Percentiles rank a stretch among this genome's conserved stretches.
Conservation (phyloP, 2,888 invertebrate genomes). For the Orthonychiurus folsomi region DNA sequence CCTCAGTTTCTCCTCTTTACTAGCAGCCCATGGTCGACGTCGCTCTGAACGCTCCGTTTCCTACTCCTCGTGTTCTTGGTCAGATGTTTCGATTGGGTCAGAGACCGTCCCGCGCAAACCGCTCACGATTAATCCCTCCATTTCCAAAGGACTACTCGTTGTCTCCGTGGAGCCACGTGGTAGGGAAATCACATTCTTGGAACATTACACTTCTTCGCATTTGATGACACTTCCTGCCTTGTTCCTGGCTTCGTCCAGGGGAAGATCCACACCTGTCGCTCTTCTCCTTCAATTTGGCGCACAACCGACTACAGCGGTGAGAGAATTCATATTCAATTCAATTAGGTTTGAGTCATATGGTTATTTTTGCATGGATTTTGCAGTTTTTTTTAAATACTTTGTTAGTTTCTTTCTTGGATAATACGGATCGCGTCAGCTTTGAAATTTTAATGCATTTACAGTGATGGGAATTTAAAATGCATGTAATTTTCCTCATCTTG, state of each 20-base stretch:
- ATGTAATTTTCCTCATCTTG: no score
- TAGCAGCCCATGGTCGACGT: conserved; percentile 40
- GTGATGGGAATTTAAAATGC: no score
- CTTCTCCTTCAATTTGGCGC: conserved; percentile 52
- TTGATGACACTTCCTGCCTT: conserved; percentile 52
- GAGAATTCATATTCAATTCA: no score
- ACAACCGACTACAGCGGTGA: conserved; percentile 29
- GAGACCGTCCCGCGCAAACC: conserved; percentile 39
- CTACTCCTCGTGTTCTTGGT: conserved; percentile 41
- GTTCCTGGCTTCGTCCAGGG: conserved; percentile 51
- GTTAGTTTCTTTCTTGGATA: no score
- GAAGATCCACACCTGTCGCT: conserved; percentile 49
- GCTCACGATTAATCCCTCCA: conserved; percentile 38
- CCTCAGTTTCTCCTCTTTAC: conserved; percentile 39
- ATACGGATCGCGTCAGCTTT: no score
- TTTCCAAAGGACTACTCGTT: conserved; percentile 39
- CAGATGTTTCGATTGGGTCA: conserved; percentile 40
- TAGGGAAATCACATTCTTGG: conserved; percentile 42
- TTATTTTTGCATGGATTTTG: no score
- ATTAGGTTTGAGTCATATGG: no score
- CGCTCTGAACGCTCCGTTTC: conserved; percentile 40
- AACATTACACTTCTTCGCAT: conserved; percentile 48
- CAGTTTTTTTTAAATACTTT: no score
- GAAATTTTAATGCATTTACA: no score
- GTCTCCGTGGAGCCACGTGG: conserved; percentile 41